A percentile compares a stretch with the other conserved stretches of the same genome.
These are phyloP conservation scores for Nephrocerus scutellatus DNA, from an alignment of 2,888 invertebrate genomes.

Conservation along the genomic window DNA sequence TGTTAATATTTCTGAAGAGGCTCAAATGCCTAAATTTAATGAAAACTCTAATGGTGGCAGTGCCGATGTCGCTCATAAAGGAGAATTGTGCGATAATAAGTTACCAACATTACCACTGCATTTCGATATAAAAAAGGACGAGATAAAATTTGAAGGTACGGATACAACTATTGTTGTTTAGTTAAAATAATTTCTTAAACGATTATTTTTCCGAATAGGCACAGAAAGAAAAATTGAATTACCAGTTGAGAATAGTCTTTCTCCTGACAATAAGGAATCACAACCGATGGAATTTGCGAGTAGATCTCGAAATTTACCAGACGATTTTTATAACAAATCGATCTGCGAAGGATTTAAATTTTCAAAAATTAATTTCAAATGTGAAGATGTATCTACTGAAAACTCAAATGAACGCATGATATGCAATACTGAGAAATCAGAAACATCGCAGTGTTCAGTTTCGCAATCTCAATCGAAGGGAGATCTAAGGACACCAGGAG, in stretches of 20 bases:
- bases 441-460: slow-evolving; percentile 19
- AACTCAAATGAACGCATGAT: slow-evolving; percentile 18
- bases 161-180: too few species aligned
- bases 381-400: slow-evolving; percentile 14
- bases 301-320: too few species aligned
- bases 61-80: slow-evolving; percentile 3
- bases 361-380: slow-evolving; percentile 18
- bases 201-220: too few species aligned
- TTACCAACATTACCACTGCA: slow-evolving; percentile 28
- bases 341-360: slow-evolving; percentile 17
- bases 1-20: slow-evolving; percentile 45
- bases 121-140: slow-evolving; percentile 45
- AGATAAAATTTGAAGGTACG: slow-evolving; percentile 44
- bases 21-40: slow-evolving; percentile 46
- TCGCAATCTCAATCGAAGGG: slow-evolving; percentile 14
- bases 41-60: slow-evolving; percentile 37
- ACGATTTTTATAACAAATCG: slow-evolving; percentile 15
- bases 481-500: slow-evolving; percentile 8
- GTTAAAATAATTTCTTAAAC: too few species aligned
- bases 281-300: slow-evolving; percentile 7
- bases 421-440: slow-evolving; percentile 19
- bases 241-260: slow-evolving; percentile 11
- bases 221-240: slow-evolving; percentile 18
- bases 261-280: slow-evolving; percentile 18
- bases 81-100: slow-evolving; percentile 13